Base-by-base conservation (phyloP, 2,888 invertebrate genomes). In the Athalia rosae region DNA sequence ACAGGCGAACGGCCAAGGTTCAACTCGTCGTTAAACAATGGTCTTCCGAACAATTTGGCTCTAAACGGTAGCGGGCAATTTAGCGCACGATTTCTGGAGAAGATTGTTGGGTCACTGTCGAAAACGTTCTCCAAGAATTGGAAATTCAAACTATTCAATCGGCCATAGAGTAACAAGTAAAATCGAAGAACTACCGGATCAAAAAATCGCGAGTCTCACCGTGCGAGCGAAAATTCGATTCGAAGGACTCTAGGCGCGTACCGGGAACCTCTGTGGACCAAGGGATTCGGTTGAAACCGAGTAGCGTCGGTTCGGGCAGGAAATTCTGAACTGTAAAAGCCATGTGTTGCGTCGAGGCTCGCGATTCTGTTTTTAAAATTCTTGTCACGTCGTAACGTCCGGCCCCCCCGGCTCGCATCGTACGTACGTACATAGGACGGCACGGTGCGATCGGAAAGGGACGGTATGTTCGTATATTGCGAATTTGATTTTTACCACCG, bases 61-160 rank as follows among this genome's bases (percentile, higher is more conserved):
- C 82, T 84, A 87, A 89, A 87, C 84, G 88, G 82, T 83, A 83
- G 82, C 79, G 81, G 84, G 85, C 88, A 87, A 89, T 89, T 88
- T 87, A 83, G 83, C 88, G 88, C 86, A 85, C 85, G 88, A 89
- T 89, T 89, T 89, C 88, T 88, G 87, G 81, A 83, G 88, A 89
- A 88, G 88, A 89, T 88, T 86, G 88, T 82, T 84, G 86, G 89
- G 87, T 86, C 86, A 88, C 80, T 78, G 76, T 74, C 59, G n/a
- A 53, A 76, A 50, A 13, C 7, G 8, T 28, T 50, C 8, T 13
- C 9, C 53, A 43, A 45, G 74, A 48, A 62, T 59, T 61, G 61
- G 48, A 74, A 47, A 48, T 62, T 48, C 50, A 28, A 58, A 71
- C 56, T 58, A 71, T 71, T 67, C 67, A n/a, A 50, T 15, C 71